Base-by-base conservation (phyloP, 2,888 invertebrate genomes). In the Drosophila birchii region DNA sequence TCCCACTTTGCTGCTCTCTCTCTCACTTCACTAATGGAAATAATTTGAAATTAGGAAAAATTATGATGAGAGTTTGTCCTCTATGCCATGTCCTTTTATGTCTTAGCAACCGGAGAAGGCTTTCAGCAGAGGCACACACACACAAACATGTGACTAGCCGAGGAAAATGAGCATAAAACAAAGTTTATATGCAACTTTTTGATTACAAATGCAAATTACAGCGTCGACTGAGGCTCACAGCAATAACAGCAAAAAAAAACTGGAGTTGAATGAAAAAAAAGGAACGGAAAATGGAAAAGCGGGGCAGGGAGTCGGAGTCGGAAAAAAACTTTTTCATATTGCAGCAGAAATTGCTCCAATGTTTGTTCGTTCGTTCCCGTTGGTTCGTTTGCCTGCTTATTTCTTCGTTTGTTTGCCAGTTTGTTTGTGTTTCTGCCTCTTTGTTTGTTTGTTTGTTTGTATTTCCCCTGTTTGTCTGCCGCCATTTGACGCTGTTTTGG, bases 121-220 rank as follows among this genome's bases (percentile, higher is more conserved):
- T 59, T 29, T 64, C 55, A 55, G 29, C 45, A 44, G 44, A 45
- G 44, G 44, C 23, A 23, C 56, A 38, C 55, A 36, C 36, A 43
- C 43, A 55, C 58, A 49, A 43, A 34, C 58, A 55, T 54, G 55
- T 55, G 62, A 41, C 64, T 64, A 64, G 75, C 57, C 43, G 54
- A 57, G 72, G 54, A 75, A 73, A 73, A 75, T 73, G 72, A 75
- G 72, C 72, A 74, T 73, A 82, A 88, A 88, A 88, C 81, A 84
- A 84, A 84, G 88, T 88, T 84, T 80, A 86, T 85, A 81, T 78
- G 88, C 78, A 85, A 85, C 85, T 88, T 85, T 85, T 88, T 85
- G 85, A 85, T 88, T 85, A 85, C 88, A 86, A 88, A 85, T 85
- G 86, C 85, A 88, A 85, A 85, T 85, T 85, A 85, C 85, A 86